phyloP scores from a whole-genome alignment of 1,140 invertebrate species.

The Aphelinus atriplicis region DNA sequence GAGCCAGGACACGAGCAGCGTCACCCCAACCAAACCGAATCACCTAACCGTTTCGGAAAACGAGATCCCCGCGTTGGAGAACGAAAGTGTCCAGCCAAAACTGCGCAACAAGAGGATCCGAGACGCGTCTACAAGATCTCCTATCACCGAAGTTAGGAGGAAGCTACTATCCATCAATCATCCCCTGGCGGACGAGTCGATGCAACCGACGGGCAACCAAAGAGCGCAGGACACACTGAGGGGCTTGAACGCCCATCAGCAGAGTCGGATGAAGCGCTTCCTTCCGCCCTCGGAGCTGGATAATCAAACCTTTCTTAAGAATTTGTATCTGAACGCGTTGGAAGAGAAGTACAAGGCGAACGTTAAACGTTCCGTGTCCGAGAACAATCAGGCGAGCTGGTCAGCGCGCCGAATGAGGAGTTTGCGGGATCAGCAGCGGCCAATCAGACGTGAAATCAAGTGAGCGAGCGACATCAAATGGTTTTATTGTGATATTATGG shows the following conservation, averaged over 20 bases:
- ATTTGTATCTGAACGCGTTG: slow-evolving; percentile 61
- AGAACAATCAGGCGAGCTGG: slow-evolving; percentile 45
- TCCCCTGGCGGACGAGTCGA: slow-evolving; percentile 26
- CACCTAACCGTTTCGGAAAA: slow-evolving; percentile 51
- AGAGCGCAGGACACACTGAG: slow-evolving; percentile 48
- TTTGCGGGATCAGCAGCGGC: slow-evolving; percentile 53
- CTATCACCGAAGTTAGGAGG: slow-evolving; percentile 45
- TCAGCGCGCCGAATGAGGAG: slow-evolving; percentile 24
- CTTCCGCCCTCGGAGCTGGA: slow-evolving; percentile 56
- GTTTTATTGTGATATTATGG: slow-evolving; percentile 66
- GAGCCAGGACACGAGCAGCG: not conserved
- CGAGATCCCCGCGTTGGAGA: slow-evolving; percentile 56
- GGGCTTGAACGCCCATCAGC: slow-evolving; percentile 50
- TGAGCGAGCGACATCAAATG: slow-evolving; percentile 49
- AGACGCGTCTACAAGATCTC: slow-evolving; percentile 50
- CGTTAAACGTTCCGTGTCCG: slow-evolving; percentile 58
- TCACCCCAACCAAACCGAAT: slow-evolving; percentile 30
- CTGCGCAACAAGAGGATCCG: slow-evolving; percentile 61
- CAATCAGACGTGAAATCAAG: slow-evolving; percentile 49
- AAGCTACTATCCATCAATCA: slow-evolving; percentile 55
- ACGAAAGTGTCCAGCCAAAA: slow-evolving; percentile 54
- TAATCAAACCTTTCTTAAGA: slow-evolving; percentile 64
- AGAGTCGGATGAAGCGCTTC: slow-evolving; percentile 59
- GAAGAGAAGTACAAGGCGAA: slow-evolving; percentile 62
- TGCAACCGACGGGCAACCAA: slow-evolving; percentile 40